Evolutionary conservation across 1,140 invertebrate genomes (phyloP).

Genomic region (Drosophila insularis): DNA sequence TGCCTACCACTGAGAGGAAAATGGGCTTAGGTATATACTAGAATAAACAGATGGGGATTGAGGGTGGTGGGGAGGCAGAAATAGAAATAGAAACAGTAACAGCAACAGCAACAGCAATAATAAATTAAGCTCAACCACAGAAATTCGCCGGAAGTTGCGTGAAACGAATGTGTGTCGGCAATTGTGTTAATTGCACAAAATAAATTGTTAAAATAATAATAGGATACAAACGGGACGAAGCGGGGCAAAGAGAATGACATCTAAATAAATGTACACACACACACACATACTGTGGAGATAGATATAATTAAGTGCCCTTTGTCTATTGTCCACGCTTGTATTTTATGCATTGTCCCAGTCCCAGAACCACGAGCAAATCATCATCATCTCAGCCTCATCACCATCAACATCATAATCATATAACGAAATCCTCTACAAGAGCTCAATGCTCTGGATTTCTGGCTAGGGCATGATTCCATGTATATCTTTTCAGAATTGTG

Average conservation of each 20-base stretch:
- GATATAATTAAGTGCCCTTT: slow-evolving; percentile 53
- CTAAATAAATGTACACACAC: slow-evolving; percentile 26
- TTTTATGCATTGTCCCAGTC: slow-evolving; percentile 43
- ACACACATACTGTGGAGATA: slow-evolving; percentile 15
- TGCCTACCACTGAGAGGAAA: slow-evolving; percentile 25
- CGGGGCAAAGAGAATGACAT: slow-evolving; percentile 39
- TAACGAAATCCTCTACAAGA: slow-evolving; percentile 43
- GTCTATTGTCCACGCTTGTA: slow-evolving; percentile 18
- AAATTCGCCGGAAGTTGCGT: slow-evolving; percentile 65
- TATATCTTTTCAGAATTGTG: slow-evolving; percentile 26
- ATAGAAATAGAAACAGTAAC: not conserved
- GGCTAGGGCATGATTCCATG: not conserved
- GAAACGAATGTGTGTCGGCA: slow-evolving; percentile 78
- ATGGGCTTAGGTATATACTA: slow-evolving; percentile 48
- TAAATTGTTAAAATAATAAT: slow-evolving; percentile 81
- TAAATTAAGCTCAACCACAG: slow-evolving; percentile 76
- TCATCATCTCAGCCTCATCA: slow-evolving; percentile 18
- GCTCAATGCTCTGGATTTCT: slow-evolving; percentile 8
- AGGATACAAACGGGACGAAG: slow-evolving; percentile 21
- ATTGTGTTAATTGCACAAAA: slow-evolving; percentile 80
- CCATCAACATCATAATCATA: slow-evolving; percentile 47
- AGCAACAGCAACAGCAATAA: slow-evolving; percentile 38
- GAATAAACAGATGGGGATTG: not conserved
- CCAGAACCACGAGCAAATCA: slow-evolving; percentile 25
- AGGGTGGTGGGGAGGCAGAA: not conserved